Conservation (phyloP, 1,140 invertebrate species). For the Formica selysi region DNA sequence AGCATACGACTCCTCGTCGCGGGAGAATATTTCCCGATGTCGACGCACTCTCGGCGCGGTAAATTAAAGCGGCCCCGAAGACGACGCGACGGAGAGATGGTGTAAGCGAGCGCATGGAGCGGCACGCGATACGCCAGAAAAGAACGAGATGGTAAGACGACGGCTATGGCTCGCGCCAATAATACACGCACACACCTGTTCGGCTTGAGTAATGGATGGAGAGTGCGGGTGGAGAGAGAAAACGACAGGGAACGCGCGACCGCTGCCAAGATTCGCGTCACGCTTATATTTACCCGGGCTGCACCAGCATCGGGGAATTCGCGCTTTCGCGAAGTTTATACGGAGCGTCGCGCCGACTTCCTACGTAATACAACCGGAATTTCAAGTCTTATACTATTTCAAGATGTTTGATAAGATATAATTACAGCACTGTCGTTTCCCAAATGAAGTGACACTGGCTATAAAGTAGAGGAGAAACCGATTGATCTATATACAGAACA, state of each 20-base stretch:
- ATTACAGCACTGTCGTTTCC: background rate
- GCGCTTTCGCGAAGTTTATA: conserved; percentile 69
- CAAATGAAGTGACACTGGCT: background rate
- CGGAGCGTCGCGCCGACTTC: conserved; percentile 29
- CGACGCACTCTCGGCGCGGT: conserved; percentile 50
- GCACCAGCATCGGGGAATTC: conserved; percentile 74
- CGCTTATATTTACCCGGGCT: conserved; percentile 82
- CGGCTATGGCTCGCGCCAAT: conserved; percentile 64
- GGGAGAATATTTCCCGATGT: conserved; percentile 44
- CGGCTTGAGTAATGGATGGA: conserved; percentile 78
- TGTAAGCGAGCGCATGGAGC: too few relatives aligned
- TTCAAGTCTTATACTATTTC: background rate
- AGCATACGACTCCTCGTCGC: conserved; percentile 14
- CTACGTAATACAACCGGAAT: conserved; percentile 24
- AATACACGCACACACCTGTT: conserved; percentile 82
- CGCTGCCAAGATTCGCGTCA: conserved; percentile 81
- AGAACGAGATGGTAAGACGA: conserved; percentile 9
- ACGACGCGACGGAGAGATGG: background rate
- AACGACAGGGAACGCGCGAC: conserved; percentile 50
- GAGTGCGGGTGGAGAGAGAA: conserved; percentile 79
- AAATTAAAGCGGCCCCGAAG: conserved; percentile 66
- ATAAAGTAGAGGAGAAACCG: background rate
- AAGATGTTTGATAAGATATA: background rate
- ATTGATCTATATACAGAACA: background rate
- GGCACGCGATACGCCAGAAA: background rate